Evolutionary conservation across 2,888 invertebrate species (phyloP).

Genomic region (Dryococelus australis): DNA sequence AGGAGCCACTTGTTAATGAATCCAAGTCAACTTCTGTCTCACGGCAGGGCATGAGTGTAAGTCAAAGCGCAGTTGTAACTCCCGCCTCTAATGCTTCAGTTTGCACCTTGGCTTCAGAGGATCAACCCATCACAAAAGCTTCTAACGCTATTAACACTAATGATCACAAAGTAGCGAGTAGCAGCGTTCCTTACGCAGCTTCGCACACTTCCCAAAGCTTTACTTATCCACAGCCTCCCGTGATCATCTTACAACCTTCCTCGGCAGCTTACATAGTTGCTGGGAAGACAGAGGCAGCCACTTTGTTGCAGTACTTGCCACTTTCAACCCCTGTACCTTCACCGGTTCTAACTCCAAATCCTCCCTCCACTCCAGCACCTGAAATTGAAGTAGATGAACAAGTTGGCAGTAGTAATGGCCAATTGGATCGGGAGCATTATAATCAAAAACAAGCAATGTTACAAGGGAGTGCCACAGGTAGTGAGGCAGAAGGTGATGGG

Average conservation of each 20-base stretch:
- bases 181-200: conserved; percentile 24
- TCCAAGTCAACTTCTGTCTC: neutral
- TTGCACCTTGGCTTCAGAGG: conserved; percentile 22
- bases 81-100: conserved; percentile 21
- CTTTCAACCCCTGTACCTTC: conserved; percentile 39
- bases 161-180: neutral
- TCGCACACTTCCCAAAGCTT: neutral
- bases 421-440: too few relatives aligned
- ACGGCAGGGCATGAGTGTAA: neutral
- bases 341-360: conserved; percentile 49
- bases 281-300: neutral
- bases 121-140: neutral
- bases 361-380: conserved; percentile 33
- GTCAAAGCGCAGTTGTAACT: neutral
- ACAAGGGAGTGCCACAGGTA: too few relatives aligned
- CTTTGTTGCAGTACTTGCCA: conserved; percentile 28
- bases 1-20: neutral
- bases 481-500: too few relatives aligned
- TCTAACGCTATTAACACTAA: conserved; percentile 25
- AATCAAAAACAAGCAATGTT: too few relatives aligned
- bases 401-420: too few relatives aligned
- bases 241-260: conserved; percentile 34
- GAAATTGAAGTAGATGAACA: neutral
- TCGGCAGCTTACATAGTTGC: conserved; percentile 29
- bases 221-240: conserved; percentile 49